These are phyloP conservation scores for Serranus cabrilla DNA, from an alignment of 2,797 vertebrate species.

Conservation along the genomic window DNA sequence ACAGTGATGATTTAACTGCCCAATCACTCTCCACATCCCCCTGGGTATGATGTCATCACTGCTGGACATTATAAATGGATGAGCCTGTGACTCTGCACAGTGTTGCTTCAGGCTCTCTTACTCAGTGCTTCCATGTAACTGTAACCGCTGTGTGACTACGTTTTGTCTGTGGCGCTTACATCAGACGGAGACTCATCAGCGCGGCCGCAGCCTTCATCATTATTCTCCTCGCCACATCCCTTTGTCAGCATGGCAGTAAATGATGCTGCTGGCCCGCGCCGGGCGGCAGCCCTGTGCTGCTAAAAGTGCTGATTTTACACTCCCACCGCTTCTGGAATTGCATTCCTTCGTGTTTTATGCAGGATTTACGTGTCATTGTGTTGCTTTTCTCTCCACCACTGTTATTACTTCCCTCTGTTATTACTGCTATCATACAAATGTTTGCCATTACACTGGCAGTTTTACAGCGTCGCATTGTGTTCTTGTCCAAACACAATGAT, in stretches of 20 bases:
- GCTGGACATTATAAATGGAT: conserved; percentile 61
- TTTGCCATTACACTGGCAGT: conserved; percentile 15
- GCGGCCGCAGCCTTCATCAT: conserved; percentile 47
- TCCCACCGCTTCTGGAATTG: conserved; percentile 41
- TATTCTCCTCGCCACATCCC: conserved; percentile 61
- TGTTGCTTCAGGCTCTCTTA: conserved; percentile 45
- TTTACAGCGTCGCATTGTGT: neutral
- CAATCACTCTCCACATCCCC: conserved; percentile 48
- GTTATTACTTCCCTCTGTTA: conserved; percentile 49
- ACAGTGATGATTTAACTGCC: conserved; percentile 51
- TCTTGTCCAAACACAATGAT: conserved; percentile 22
- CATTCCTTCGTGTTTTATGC: conserved; percentile 12
- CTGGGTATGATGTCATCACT: conserved; percentile 69
- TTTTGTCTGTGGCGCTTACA: conserved; percentile 39
- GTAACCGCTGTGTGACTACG: conserved; percentile 43
- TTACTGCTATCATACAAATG: conserved; percentile 39
- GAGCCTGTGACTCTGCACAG: conserved; percentile 53
- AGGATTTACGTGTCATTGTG: conserved; percentile 27
- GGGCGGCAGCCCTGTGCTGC: conserved; percentile 6
- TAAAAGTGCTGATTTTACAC: conserved; percentile 52
- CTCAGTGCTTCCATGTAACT: conserved; percentile 58
- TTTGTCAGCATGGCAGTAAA: conserved; percentile 62
- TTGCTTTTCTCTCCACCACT: neutral
- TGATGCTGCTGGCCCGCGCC: conserved; percentile 42
- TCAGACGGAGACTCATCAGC: conserved; percentile 39